Evolutionary conservation across 1,140 invertebrate species (phyloP).

Genomic region (Drosophila kikkawai): DNA sequence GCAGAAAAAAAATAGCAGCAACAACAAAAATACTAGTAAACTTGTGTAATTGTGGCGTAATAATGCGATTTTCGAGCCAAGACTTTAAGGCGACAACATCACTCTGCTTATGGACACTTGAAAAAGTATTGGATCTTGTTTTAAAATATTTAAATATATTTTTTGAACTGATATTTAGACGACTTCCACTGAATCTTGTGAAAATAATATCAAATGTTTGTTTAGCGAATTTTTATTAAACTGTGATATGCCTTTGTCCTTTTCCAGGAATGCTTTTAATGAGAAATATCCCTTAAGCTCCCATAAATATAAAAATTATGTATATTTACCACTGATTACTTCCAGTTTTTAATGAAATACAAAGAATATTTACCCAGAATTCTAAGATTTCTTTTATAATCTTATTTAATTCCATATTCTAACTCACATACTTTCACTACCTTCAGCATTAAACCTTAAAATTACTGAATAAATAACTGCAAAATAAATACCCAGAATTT

Average conservation of each 20-base stretch:
- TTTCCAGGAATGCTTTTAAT: neutral
- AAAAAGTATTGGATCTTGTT: neutral
- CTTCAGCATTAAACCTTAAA: neutral
- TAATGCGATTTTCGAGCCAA: conserved; percentile 67
- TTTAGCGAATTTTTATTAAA: too few relatives aligned
- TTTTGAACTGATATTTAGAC: too few relatives aligned
- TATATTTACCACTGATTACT: too few relatives aligned
- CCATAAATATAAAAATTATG: neutral
- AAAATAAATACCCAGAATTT: conserved; percentile 7
- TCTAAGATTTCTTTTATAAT: neutral
- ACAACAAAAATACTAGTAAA: conserved; percentile 35
- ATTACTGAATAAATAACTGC: neutral
- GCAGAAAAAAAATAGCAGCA: neutral
- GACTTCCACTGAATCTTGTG: too few relatives aligned
- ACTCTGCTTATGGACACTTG: conserved; percentile 3
- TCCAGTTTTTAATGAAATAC: neutral
- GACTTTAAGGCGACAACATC: conserved; percentile 67
- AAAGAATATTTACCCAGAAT: neutral
- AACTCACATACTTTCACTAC: neutral
- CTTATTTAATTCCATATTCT: neutral
- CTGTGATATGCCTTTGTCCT: neutral
- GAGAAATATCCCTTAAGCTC: neutral
- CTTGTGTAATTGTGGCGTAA: conserved; percentile 82
- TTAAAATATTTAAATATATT: neutral
- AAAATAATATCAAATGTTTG: neutral